These are phyloP conservation scores for Romanogobio albipinnatus DNA, from an alignment of 2,113 vertebrate genomes.

Conservation along the genomic window DNA sequence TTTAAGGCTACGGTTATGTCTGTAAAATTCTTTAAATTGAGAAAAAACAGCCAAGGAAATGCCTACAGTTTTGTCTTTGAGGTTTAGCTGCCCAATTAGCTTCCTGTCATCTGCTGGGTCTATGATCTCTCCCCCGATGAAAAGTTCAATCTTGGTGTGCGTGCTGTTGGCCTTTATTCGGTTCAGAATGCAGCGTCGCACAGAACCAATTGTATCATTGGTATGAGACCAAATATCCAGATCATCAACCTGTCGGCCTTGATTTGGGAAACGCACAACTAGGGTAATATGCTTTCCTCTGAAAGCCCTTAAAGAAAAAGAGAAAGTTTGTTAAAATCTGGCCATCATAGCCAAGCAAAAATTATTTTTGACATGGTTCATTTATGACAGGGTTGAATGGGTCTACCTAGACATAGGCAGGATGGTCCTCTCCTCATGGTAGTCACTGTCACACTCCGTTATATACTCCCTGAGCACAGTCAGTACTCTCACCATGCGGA, in stretches of 20 bases:
- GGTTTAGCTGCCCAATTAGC: constrained; percentile 95
- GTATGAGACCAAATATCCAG: constrained; percentile 99
- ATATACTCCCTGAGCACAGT: constrained; percentile 98
- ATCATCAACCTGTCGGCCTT: constrained; percentile 97
- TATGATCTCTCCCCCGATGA: constrained; percentile 96
- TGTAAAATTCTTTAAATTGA: background rate
- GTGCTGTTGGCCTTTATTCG: constrained; percentile 97
- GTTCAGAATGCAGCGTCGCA: constrained; percentile 93
- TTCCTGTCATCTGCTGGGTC: constrained; percentile 97
- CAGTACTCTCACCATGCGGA: constrained; percentile 97
- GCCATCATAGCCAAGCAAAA: background rate
- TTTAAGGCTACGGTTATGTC: background rate
- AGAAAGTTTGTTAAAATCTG: background rate
- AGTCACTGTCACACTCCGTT: constrained; percentile 99
- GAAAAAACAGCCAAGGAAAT: background rate
- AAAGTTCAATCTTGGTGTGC: constrained; percentile 96
- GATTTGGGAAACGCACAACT: constrained; percentile 97
- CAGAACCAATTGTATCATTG: constrained; percentile 98
- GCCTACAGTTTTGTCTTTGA: constrained; percentile 97
- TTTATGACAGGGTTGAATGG: background rate
- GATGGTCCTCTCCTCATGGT: constrained; percentile 98
- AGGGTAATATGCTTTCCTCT: constrained; percentile 97
- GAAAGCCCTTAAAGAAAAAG: constrained; percentile 85
- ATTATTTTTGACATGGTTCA: background rate
- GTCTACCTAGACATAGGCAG: constrained; percentile 96